Percentiles rank a stretch among this genome's conserved stretches.
Evolutionary conservation across 2,888 invertebrate genomes (phyloP).

Genomic region (Eilema griseolum): DNA sequence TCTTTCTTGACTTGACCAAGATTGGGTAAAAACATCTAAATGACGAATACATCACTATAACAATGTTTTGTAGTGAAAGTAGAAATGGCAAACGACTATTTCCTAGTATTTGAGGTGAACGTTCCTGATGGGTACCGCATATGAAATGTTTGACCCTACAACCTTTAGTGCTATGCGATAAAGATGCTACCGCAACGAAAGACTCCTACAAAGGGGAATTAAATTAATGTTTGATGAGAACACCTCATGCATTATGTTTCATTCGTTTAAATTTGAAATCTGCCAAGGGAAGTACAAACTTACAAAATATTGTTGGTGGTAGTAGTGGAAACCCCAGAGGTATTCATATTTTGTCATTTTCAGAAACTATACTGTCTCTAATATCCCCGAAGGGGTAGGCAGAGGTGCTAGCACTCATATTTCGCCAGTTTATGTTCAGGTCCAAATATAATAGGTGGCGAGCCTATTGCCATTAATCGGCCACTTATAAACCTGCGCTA

Average conservation of each 20-base stretch:
- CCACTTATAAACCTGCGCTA: too few species aligned
- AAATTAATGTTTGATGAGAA: constrained; percentile 10
- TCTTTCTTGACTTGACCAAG: background rate
- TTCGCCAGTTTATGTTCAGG: too few species aligned
- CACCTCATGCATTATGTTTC: background rate
- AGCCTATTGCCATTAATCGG: too few species aligned
- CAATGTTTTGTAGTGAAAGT: constrained; percentile 62
- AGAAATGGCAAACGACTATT: constrained; percentile 61
- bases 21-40: background rate
- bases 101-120: constrained; percentile 53
- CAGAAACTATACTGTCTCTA: too few species aligned
- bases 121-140: constrained; percentile 60
- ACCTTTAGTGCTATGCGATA: constrained; percentile 54
- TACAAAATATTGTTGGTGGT: too few species aligned
- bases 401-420: too few species aligned
- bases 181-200: constrained; percentile 36
- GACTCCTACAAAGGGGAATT: constrained; percentile 16
- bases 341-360: too few species aligned
- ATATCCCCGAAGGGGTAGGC: too few species aligned
- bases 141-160: constrained; percentile 53
- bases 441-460: too few species aligned
- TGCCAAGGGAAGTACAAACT: too few species aligned
- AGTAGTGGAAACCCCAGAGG: too few species aligned
- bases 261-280: background rate
- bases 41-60: constrained; percentile 25